phyloP scores from a whole-genome alignment of 2,888 invertebrate species.

The Spodoptera littoralis region DNA sequence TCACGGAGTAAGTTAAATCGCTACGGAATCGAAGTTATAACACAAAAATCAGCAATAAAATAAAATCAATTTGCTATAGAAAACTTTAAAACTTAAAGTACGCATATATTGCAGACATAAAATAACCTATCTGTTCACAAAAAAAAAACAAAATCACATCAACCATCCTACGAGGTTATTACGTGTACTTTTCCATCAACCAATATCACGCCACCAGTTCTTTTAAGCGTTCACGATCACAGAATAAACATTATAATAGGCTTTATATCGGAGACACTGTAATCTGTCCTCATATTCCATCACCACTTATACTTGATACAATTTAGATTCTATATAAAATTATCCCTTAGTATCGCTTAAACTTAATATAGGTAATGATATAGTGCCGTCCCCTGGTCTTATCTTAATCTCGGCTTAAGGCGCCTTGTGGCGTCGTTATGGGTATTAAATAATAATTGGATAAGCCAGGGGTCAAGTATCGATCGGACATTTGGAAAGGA shows the following conservation, averaged over 20 bases:
- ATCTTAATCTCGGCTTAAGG: slow-evolving; percentile 85
- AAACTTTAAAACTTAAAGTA: too few species aligned
- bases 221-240: slow-evolving; percentile 25
- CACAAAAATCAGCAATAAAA: too few species aligned
- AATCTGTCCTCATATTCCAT: slow-evolving; percentile 73
- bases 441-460: slow-evolving; percentile 86
- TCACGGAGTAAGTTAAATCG: too few species aligned
- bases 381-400: slow-evolving; percentile 75
- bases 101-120: background rate
- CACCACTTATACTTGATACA: slow-evolving; percentile 76
- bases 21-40: too few species aligned
- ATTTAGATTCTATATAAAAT: slow-evolving; percentile 80
- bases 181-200: slow-evolving; percentile 18
- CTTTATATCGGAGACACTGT: slow-evolving; percentile 71
- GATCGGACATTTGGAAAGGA: slow-evolving; percentile 67
- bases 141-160: background rate
- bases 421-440: slow-evolving; percentile 76
- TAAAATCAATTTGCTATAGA: too few species aligned
- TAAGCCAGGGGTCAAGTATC: slow-evolving; percentile 80
- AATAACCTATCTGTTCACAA: background rate
- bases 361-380: slow-evolving; percentile 82
- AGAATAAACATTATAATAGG: slow-evolving; percentile 43
- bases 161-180: background rate
- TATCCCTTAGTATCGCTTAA: slow-evolving; percentile 73
- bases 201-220: slow-evolving; percentile 16